phyloP scores from a whole-genome alignment of 2,797 vertebrate genomes.

The Luscinia luscinia region DNA sequence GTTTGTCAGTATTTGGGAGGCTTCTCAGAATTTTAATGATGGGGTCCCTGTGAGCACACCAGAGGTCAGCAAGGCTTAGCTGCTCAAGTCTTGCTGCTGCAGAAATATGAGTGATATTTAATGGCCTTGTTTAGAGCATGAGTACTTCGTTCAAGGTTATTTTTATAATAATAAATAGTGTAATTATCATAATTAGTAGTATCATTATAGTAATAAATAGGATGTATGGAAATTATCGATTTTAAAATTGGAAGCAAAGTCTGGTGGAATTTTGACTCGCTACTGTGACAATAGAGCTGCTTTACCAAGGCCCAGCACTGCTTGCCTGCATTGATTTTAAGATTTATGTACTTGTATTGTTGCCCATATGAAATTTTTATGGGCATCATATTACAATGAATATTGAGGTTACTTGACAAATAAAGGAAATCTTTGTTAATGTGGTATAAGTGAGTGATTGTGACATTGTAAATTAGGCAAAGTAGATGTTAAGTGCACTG shows the following conservation, averaged over 20 bases:
- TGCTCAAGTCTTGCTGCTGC: background rate
- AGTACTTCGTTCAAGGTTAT: background rate
- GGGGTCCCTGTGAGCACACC: background rate
- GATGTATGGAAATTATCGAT: background rate
- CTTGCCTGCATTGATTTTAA: background rate
- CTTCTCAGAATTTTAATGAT: background rate
- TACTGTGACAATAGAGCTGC: background rate
- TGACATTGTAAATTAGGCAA: slow-evolving; percentile 34
- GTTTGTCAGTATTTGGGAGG: background rate
- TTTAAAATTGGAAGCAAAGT: background rate
- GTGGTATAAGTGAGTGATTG: slow-evolving; percentile 35
- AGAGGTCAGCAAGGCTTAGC: background rate
- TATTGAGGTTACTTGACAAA: slow-evolving; percentile 45
- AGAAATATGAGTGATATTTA: background rate
- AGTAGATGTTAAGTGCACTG: slow-evolving; percentile 15
- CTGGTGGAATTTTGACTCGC: background rate
- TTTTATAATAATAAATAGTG: background rate
- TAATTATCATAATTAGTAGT: background rate
- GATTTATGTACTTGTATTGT: slow-evolving; percentile 5
- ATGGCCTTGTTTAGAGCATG: background rate
- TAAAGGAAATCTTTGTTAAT: slow-evolving; percentile 58
- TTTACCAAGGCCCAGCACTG: background rate
- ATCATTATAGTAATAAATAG: background rate
- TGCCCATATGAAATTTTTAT: slow-evolving; percentile 33
- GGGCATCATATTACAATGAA: slow-evolving; percentile 40